Evolutionary conservation across 2,113 vertebrate species (phyloP).

Genomic region (Gobio gobio): DNA sequence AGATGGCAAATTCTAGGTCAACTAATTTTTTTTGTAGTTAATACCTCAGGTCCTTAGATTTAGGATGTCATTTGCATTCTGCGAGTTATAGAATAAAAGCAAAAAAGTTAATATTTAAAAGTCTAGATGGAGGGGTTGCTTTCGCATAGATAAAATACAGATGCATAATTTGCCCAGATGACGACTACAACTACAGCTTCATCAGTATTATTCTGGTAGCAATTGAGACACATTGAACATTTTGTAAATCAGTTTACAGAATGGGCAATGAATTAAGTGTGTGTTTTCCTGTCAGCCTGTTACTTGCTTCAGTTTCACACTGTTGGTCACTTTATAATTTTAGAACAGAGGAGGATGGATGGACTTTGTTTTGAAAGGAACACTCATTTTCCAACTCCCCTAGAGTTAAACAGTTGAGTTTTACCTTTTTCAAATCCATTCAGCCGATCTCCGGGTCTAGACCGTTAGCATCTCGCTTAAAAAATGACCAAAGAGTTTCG

Average conservation of each 20-base stretch:
- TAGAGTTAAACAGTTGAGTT: too few relatives aligned
- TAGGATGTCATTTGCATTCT: background rate
- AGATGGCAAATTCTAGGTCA: background rate
- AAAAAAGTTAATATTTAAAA: background rate
- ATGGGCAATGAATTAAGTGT: background rate
- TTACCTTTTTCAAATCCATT: too few relatives aligned
- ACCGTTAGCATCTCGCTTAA: too few relatives aligned
- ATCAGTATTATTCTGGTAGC: background rate
- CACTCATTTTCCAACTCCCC: too few relatives aligned
- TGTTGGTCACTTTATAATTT: background rate
- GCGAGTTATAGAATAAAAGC: background rate
- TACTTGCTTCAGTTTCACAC: background rate
- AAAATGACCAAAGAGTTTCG: too few relatives aligned
- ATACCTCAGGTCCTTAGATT: background rate
- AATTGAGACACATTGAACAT: slow-evolving; percentile 12
- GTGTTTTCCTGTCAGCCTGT: background rate
- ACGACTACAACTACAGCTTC: background rate
- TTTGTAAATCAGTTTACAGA: background rate
- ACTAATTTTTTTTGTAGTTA: background rate
- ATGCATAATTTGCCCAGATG: background rate
- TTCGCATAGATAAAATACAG: background rate
- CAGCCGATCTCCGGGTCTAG: too few relatives aligned
- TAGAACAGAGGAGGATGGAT: background rate
- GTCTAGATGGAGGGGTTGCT: background rate
- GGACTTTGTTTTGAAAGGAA: background rate